phyloP scores from a whole-genome alignment of 2,113 vertebrate species.

The Bos indicus region DNA sequence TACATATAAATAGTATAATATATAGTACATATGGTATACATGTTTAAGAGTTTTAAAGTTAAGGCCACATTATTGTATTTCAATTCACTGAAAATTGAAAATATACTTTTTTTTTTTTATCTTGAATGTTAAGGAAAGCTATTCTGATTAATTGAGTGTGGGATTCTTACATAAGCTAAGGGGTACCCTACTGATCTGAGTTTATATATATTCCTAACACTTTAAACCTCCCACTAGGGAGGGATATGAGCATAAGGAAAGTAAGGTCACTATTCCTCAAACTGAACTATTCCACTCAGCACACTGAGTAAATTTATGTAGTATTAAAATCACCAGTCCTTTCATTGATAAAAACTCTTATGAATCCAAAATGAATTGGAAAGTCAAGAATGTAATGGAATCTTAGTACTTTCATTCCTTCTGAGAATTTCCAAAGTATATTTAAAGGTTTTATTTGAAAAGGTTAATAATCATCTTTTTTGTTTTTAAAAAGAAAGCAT shows the following conservation, averaged over 20 bases:
- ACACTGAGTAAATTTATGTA: not conserved
- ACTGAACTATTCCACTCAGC: not conserved
- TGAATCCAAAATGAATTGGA: not conserved
- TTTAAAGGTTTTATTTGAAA: not conserved
- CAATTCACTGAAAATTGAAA: slow-evolving; percentile 18
- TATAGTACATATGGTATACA: not conserved
- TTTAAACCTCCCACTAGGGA: not conserved
- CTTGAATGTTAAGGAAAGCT: not conserved
- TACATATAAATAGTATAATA: not conserved
- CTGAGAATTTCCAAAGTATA: not conserved
- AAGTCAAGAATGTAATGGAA: not conserved
- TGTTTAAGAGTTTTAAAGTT: not conserved
- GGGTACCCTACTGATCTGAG: not conserved
- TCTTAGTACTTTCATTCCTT: not conserved
- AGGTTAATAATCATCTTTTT: not conserved
- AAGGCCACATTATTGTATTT: not conserved
- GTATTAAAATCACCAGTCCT: not conserved
- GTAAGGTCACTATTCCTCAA: not conserved
- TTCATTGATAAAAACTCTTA: not conserved
- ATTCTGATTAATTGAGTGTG: not conserved
- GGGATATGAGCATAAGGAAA: not conserved
- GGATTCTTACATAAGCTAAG: not conserved
- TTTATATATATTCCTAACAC: not conserved
- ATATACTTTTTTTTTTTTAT: not conserved
- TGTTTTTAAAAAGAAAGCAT: not conserved